phyloP scores from a whole-genome alignment of 2,797 vertebrate species.

The Ctenosaura bakeri region DNA sequence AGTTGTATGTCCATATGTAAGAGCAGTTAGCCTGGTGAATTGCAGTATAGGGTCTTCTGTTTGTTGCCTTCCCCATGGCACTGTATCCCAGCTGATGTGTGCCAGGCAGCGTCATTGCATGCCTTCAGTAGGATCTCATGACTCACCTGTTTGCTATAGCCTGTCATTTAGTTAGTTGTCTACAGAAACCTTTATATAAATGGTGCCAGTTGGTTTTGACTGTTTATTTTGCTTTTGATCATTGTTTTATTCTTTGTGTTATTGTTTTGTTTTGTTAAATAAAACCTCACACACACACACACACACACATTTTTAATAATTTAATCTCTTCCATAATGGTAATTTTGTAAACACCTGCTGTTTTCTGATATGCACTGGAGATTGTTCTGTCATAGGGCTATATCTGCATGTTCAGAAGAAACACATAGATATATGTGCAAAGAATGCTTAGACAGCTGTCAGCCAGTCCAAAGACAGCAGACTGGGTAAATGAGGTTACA shows the following conservation, averaged over 20 bases:
- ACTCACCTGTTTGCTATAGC: neutral
- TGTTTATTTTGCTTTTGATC: too few species aligned
- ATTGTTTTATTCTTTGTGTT: too few species aligned
- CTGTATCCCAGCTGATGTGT: neutral
- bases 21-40: neutral
- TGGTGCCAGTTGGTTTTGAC: too few species aligned
- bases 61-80: neutral
- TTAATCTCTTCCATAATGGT: too few species aligned
- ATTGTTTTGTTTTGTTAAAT: too few species aligned
- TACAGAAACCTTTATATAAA: too few species aligned
- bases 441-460: neutral
- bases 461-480: neutral
- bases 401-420: neutral
- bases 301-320: too few species aligned
- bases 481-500: neutral
- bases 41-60: neutral
- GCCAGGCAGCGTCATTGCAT: neutral
- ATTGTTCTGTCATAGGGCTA: neutral
- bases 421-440: neutral
- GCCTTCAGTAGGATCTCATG: neutral
- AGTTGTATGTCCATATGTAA: neutral
- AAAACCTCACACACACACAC: too few species aligned
- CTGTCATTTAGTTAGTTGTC: too few species aligned
- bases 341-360: too few species aligned
- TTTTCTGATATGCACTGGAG: neutral